Evolutionary conservation across 1,140 invertebrate species (phyloP).

Genomic region (Drosophila subpulchrella): DNA sequence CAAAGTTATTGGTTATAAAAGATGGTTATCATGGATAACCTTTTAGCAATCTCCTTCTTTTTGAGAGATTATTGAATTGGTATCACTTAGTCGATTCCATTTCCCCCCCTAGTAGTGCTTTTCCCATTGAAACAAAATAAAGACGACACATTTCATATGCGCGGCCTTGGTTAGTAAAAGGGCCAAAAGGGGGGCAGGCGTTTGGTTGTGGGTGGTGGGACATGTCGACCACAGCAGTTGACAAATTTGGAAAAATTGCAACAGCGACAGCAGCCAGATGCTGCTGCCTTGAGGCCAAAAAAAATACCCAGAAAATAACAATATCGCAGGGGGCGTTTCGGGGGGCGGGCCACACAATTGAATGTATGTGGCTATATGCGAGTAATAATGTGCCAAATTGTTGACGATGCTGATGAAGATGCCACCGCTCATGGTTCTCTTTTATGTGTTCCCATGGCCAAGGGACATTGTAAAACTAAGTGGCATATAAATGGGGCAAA

Average conservation of each 20-base stretch:
- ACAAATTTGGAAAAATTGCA: slow-evolving; percentile 78
- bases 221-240: slow-evolving; percentile 56
- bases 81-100: not conserved
- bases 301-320: slow-evolving; percentile 15
- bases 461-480: not conserved
- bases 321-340: not conserved
- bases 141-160: slow-evolving; percentile 69
- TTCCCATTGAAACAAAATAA: slow-evolving; percentile 39
- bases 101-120: not conserved
- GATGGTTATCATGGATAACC: too few species aligned
- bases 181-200: not conserved
- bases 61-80: not conserved
- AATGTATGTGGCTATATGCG: slow-evolving; percentile 10
- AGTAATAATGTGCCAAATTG: slow-evolving; percentile 43
- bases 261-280: slow-evolving; percentile 48
- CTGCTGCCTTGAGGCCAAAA: slow-evolving; percentile 40
- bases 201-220: not conserved
- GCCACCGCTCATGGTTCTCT: slow-evolving; percentile 20
- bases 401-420: slow-evolving; percentile 42
- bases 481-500: not conserved
- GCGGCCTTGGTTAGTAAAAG: slow-evolving; percentile 38
- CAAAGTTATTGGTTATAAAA: too few species aligned
- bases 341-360: slow-evolving; percentile 17
- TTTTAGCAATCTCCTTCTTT: too few species aligned
- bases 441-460: slow-evolving; percentile 1